A percentile compares a stretch with the other conserved stretches of the same genome.
These are phyloP conservation scores for Stenodera caucasica DNA, from an alignment of 2,888 invertebrate genomes.

Conservation along the genomic window DNA sequence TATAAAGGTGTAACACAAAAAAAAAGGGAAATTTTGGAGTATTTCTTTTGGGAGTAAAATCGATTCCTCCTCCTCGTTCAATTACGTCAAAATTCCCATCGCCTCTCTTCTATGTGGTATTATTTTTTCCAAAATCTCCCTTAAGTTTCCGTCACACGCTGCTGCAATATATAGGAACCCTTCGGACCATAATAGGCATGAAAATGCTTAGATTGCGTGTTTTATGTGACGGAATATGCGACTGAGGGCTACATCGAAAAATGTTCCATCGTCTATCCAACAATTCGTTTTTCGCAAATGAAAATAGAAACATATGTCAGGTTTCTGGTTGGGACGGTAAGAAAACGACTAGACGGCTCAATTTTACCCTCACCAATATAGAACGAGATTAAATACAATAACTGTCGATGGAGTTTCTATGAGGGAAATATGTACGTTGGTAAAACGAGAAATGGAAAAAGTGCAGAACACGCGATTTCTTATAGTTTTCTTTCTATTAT, in stretches of 20 bases:
- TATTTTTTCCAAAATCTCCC: neutral
- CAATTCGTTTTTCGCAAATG: slow-evolving; percentile 24
- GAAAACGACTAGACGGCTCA: neutral
- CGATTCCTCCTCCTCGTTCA: slow-evolving; percentile 18
- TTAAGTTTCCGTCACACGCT: slow-evolving; percentile 18
- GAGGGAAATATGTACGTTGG: slow-evolving; percentile 7
- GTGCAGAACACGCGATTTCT: slow-evolving; percentile 6
- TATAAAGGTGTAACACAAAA: neutral
- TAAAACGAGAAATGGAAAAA: neutral
- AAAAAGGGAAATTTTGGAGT: no score
- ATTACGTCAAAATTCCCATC: slow-evolving; percentile 9
- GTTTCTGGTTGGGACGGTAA: slow-evolving; percentile 8
- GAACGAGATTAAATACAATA: slow-evolving; percentile 10
- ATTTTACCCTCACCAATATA: slow-evolving; percentile 10
- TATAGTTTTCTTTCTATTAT: neutral
- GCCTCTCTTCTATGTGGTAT: neutral
- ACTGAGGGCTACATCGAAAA: slow-evolving; percentile 20
- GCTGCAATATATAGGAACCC: slow-evolving; percentile 44
- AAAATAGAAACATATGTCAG: slow-evolving; percentile 28
- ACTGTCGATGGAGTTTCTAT: slow-evolving; percentile 9
- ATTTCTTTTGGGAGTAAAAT: no score
- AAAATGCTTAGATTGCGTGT: slow-evolving; percentile 48
- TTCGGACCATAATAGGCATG: slow-evolving; percentile 46
- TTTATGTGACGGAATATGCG: slow-evolving; percentile 44
- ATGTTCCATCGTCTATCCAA: slow-evolving; percentile 18